A percentile compares a stretch with the other conserved stretches of the same genome.
Conservation (phyloP, 1,140 invertebrate species). For the Brachionus paranguensis region DNA sequence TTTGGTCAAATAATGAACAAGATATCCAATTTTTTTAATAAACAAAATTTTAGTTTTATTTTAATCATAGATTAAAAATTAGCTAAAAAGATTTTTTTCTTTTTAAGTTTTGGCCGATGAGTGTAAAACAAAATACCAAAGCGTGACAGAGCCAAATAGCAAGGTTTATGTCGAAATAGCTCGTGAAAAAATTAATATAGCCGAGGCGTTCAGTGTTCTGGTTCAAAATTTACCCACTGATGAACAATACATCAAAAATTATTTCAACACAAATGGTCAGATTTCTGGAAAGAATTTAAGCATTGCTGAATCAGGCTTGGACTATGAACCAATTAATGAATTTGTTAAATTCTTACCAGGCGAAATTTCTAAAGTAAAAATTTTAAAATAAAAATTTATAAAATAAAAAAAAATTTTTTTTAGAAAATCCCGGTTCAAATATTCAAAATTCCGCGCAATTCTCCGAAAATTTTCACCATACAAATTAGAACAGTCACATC, state of each 20-base stretch:
- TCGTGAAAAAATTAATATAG: neutral
- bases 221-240: neutral
- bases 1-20: too few relatives aligned
- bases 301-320: neutral
- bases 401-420: neutral
- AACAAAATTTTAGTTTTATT: neutral
- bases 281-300: neutral
- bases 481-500: neutral
- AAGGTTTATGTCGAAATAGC: neutral
- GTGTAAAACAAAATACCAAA: slow-evolving; percentile 4
- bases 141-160: neutral
- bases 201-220: neutral
- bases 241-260: slow-evolving; percentile 8
- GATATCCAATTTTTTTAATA: too few relatives aligned
- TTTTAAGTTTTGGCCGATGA: neutral
- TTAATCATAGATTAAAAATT: neutral
- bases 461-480: neutral
- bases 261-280: neutral
- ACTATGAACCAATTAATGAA: slow-evolving; percentile 1
- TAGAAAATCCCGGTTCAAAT: neutral
- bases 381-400: neutral
- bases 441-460: neutral
- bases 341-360: slow-evolving; percentile 16
- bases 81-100: neutral
- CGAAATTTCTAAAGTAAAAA: neutral